phyloP scores from a whole-genome alignment of 2,113 vertebrate genomes.

The Rhineura floridana region DNA sequence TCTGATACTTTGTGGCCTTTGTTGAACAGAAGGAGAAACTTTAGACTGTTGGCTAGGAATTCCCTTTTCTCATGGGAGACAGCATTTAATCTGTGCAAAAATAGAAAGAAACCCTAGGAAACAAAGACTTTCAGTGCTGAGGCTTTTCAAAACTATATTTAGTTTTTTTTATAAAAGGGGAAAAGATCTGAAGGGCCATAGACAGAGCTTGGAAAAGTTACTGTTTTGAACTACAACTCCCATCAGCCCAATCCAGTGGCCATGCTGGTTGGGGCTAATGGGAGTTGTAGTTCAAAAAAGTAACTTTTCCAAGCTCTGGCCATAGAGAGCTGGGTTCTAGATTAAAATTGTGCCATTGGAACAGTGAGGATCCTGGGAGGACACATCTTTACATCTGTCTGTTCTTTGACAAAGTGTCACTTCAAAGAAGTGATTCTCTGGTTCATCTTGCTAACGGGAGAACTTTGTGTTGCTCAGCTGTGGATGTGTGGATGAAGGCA shows the following conservation, averaged over 20 bases:
- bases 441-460: neutral
- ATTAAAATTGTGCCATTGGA: neutral
- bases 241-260: too few relatives aligned
- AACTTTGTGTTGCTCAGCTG: neutral
- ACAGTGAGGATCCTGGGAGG: neutral
- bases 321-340: neutral
- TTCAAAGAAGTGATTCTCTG: neutral
- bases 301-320: too few relatives aligned
- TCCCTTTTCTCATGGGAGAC: neutral
- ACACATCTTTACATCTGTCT: neutral
- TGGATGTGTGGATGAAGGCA: neutral
- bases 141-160: constrained; percentile 1
- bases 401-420: neutral
- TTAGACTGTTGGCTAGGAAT: neutral
- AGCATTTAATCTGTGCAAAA: neutral
- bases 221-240: too few relatives aligned
- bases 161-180: neutral
- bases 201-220: too few relatives aligned
- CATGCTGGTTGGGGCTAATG: too few relatives aligned
- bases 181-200: neutral
- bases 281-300: too few relatives aligned
- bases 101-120: neutral
- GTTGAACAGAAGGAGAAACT: neutral
- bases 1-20: neutral
- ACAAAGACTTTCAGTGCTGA: neutral